These are phyloP conservation scores for Otolemur crassicaudatus DNA, from an alignment of 2,797 vertebrate species.

Conservation along the genomic window DNA sequence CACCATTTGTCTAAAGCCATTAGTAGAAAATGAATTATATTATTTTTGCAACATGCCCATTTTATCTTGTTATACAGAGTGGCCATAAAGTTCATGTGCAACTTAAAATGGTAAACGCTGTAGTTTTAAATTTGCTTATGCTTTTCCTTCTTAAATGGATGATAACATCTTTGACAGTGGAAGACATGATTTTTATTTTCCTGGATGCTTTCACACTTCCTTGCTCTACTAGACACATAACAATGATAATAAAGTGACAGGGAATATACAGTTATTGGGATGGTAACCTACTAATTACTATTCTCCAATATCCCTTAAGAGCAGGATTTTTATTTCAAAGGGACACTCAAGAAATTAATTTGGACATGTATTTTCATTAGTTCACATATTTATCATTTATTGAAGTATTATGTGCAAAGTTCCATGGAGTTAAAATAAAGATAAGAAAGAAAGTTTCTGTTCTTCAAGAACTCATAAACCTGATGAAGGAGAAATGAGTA, in stretches of 20 bases:
- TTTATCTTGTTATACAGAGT: neutral
- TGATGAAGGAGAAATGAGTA: neutral
- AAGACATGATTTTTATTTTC: neutral
- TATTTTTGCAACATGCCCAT: neutral
- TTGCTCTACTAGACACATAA: neutral
- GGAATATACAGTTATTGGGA: neutral
- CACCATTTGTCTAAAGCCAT: neutral
- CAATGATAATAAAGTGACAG: neutral
- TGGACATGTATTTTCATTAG: constrained; percentile 27
- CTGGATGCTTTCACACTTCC: neutral
- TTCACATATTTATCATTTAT: constrained; percentile 19
- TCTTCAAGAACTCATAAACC: neutral
- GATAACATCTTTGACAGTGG: neutral
- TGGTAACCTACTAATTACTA: neutral
- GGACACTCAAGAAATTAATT: neutral
- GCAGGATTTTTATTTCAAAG: constrained; percentile 43
- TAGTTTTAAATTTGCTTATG: neutral
- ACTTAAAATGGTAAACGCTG: too few relatives aligned
- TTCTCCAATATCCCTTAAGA: constrained; percentile 24
- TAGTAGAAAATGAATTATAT: neutral
- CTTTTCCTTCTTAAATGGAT: neutral
- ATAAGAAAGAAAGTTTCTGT: neutral
- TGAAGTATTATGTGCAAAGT: neutral
- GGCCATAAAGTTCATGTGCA: too few relatives aligned
- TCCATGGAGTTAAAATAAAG: neutral